Conservation (phyloP, 2,113 vertebrate genomes). For the Zosterops japonicus region DNA sequence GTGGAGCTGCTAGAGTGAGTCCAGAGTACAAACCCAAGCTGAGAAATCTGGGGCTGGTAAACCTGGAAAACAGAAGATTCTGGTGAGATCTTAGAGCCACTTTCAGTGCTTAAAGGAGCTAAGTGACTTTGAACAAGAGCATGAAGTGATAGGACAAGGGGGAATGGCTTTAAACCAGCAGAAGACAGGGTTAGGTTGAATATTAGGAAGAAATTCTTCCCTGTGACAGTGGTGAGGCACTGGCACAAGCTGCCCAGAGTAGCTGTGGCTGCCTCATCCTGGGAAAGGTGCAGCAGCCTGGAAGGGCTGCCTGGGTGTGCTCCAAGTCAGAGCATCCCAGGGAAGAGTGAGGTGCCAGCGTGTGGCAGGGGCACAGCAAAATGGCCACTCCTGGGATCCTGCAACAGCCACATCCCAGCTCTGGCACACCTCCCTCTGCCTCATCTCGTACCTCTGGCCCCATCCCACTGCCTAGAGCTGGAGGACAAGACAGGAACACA, state of each 20-base stretch:
- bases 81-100: neutral
- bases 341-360: fast-evolving
- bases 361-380: neutral
- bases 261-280: neutral
- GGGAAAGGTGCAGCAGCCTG: neutral
- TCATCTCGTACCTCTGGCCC: neutral
- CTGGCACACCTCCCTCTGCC: neutral
- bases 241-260: neutral
- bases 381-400: neutral
- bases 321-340: neutral
- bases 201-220: neutral
- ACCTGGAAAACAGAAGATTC: neutral
- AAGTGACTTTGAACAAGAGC: neutral
- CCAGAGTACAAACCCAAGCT: neutral
- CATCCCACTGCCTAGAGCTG: neutral
- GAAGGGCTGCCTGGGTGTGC: neutral
- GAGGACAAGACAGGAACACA: neutral
- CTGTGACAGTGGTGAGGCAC: neutral
- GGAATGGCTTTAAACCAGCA: neutral
- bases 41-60: neutral
- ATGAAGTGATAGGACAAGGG: neutral
- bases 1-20: neutral
- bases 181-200: neutral
- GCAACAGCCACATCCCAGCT: fast-evolving
- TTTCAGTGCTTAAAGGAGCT: neutral